Evolutionary conservation across 1,140 invertebrate species (phyloP), one percentile per base, ranked within the genome.

Genomic region (Formica selysi): DNA sequence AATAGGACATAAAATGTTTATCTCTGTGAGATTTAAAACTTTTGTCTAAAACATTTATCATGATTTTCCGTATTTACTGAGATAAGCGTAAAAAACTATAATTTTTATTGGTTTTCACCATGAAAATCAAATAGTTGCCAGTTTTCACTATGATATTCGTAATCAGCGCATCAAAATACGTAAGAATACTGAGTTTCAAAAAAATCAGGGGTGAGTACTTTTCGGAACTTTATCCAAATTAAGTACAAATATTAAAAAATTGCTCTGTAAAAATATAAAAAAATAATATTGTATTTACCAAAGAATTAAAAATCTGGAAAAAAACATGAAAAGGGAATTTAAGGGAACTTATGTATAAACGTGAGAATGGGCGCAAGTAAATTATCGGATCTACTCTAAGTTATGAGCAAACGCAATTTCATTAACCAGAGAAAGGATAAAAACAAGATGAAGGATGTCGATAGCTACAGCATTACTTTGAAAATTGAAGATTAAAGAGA

Each of bases 391-490:
- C 2, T 57, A 38, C 3, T 74, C 1, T 76, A 76, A 61, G 41
- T 76, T 76, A 61, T 41, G 54, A 59, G 32, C 54, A 38, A 16
- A 73, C 10, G 29, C 57, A 71, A 76, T 61, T 76, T 76, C 36
- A 61, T 61, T 76, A 68, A 22, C 22, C 8, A 10, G 13, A 76
- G 7, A 57, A 38, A 61, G 54, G 8, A 26, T 29, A 76, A 41
- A 74, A 76, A 61, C 54, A 61, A 41, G 54, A 59, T 76, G 26
- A 61, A 38, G n/a, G 32, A 74, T 36, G 5, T 16, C 71, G 32
- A 36, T 8, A 22, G 54, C 3, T 76, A 59, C 5, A 6, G 16
- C 19, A 26, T 38, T 76, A 38, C 11, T n/a, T 0, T 10, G 61
- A 78, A 64, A 78, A 78, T 64, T 41, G 16, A 32, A 76, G 26